These are phyloP conservation scores for Sitta carolinensis DNA, from an alignment of 2,797 vertebrate genomes.

Conservation along the genomic window DNA sequence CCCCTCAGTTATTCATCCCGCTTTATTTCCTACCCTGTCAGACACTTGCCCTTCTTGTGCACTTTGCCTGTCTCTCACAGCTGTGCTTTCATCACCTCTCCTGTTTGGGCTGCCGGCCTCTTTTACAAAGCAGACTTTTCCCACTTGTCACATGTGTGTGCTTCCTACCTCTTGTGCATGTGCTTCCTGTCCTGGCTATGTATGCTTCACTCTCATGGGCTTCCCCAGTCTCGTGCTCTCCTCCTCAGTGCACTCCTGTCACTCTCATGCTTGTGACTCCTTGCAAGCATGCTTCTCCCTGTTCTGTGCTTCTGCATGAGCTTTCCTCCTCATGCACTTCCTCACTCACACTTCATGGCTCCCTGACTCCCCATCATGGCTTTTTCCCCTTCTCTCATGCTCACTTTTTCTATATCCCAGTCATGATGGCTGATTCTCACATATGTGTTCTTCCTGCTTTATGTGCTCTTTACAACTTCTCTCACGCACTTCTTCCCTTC, in stretches of 20 bases:
- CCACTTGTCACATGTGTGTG: neutral
- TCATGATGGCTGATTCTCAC: neutral
- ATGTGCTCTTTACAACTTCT: neutral
- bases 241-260: accelerated
- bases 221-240: accelerated
- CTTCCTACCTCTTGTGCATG: accelerated
- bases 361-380: neutral
- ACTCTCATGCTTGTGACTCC: neutral
- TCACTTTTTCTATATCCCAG: neutral
- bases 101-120: accelerated
- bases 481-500: neutral
- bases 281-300: neutral
- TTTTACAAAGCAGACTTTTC: neutral
- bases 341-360: neutral
- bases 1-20: neutral
- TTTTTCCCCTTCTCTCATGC: neutral
- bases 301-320: accelerated
- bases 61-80: neutral
- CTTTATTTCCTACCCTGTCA: neutral
- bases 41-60: neutral
- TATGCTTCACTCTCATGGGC: neutral
- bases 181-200: neutral
- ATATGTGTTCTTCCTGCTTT: neutral
- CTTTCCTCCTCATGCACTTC: accelerated
- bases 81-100: neutral